Evolutionary conservation across 2,113 vertebrate genomes (phyloP).

Genomic region (Plectropomus leopardus): DNA sequence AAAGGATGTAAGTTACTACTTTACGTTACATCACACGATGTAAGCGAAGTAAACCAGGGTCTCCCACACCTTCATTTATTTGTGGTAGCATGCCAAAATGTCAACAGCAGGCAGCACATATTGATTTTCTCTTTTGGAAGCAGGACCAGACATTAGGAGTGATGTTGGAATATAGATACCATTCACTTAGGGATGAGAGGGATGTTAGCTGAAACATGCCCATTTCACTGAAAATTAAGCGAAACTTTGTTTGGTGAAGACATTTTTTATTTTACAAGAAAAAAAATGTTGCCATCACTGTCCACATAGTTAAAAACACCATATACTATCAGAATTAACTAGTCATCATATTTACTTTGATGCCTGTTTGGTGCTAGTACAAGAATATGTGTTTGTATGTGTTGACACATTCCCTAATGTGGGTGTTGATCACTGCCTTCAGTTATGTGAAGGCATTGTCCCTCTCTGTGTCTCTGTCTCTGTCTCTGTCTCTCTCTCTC

Average conservation of each 20-base stretch:
- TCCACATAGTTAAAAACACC: background rate
- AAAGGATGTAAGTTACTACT: too few relatives aligned
- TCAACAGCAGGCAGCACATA: too few relatives aligned
- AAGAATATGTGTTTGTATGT: background rate
- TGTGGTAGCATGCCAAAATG: too few relatives aligned
- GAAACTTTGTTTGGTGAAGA: background rate
- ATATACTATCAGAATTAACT: background rate
- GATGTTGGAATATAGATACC: too few relatives aligned
- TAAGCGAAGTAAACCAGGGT: too few relatives aligned
- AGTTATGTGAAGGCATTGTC: background rate
- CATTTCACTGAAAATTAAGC: background rate
- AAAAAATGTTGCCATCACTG: background rate
- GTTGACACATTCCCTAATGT: background rate
- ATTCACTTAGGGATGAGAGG: too few relatives aligned
- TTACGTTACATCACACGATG: too few relatives aligned
- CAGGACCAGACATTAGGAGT: too few relatives aligned
- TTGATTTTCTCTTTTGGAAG: too few relatives aligned
- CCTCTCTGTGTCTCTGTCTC: too few relatives aligned
- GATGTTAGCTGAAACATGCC: background rate
- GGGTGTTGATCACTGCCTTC: background rate
- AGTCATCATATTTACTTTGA: background rate
- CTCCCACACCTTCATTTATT: too few relatives aligned
- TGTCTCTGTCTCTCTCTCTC: too few relatives aligned
- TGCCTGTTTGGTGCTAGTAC: background rate
- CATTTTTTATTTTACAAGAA: background rate